These are phyloP conservation scores for Parelbella ahira DNA, from an alignment of 2,888 invertebrate species.

Conservation along the genomic window DNA sequence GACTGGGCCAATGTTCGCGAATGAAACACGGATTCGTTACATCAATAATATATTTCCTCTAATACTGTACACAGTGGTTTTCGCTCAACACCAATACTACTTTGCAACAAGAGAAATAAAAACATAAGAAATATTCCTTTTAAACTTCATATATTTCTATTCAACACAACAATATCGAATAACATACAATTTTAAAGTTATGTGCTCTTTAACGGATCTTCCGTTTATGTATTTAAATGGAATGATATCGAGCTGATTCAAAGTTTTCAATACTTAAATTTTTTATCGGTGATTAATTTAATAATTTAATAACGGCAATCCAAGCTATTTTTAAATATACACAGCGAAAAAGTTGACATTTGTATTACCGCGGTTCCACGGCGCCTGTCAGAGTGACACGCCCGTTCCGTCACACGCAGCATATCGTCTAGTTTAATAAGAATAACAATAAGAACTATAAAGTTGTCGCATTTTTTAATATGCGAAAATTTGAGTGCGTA, in stretches of 20 bases:
- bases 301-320: slow-evolving; percentile 35
- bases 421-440: slow-evolving; percentile 40
- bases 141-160: slow-evolving; percentile 71
- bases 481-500: slow-evolving; percentile 30
- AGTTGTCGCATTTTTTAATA: slow-evolving; percentile 40
- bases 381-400: slow-evolving; percentile 26
- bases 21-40: slow-evolving; percentile 54
- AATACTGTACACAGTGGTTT: slow-evolving; percentile 67
- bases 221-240: slow-evolving; percentile 48
- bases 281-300: slow-evolving; percentile 33
- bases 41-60: slow-evolving; percentile 70
- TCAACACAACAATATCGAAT: slow-evolving; percentile 71
- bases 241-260: slow-evolving; percentile 75
- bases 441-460: slow-evolving; percentile 54
- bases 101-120: slow-evolving; percentile 48
- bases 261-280: slow-evolving; percentile 26
- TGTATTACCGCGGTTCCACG: slow-evolving; percentile 25
- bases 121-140: slow-evolving; percentile 51
- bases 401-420: slow-evolving; percentile 21
- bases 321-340: slow-evolving; percentile 37
- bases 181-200: slow-evolving; percentile 56
- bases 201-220: slow-evolving; percentile 59
- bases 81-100: slow-evolving; percentile 47
- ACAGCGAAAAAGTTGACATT: slow-evolving; percentile 34
- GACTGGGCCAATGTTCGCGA: slow-evolving; percentile 21